These are phyloP conservation scores for Champsocephalus gunnari DNA, from an alignment of 2,797 vertebrate genomes.

Conservation along the genomic window DNA sequence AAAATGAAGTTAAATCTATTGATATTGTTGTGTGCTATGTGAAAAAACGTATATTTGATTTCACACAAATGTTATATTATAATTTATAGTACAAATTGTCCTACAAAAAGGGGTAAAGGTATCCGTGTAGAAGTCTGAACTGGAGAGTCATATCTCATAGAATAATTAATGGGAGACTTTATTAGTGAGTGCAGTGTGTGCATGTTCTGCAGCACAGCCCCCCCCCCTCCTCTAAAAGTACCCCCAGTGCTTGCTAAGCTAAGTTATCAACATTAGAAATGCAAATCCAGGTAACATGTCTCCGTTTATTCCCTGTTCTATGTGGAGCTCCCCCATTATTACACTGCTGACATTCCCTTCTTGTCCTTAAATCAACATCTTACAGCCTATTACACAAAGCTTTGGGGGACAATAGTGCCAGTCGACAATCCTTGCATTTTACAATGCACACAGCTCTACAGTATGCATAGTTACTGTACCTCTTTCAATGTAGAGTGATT, in stretches of 20 bases:
- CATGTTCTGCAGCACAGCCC: constrained; percentile 24
- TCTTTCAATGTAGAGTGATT: background rate
- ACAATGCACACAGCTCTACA: constrained; percentile 30
- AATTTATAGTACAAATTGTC: background rate
- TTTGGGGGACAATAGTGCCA: constrained; percentile 66
- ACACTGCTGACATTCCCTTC: constrained; percentile 61
- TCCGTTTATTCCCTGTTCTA: constrained; percentile 64
- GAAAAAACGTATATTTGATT: background rate
- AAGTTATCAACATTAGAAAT: constrained; percentile 71
- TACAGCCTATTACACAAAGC: constrained; percentile 76
- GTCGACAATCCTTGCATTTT: constrained; percentile 48
- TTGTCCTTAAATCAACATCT: constrained; percentile 76
- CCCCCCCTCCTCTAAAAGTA: constrained; percentile 8
- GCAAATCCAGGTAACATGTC: constrained; percentile 76
- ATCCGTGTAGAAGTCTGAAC: constrained; percentile 9
- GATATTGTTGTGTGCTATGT: background rate
- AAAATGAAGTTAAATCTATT: too few relatives aligned
- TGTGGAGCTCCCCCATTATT: constrained; percentile 58
- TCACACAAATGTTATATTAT: background rate
- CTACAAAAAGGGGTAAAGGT: background rate
- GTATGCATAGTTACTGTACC: constrained; percentile 20
- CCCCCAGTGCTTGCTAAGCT: constrained; percentile 43
- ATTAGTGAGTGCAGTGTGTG: constrained; percentile 37
- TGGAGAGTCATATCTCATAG: constrained; percentile 19
- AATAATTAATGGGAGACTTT: constrained; percentile 36